Base-by-base conservation (phyloP, 2,888 invertebrate species). In the Sesamia inferens region DNA sequence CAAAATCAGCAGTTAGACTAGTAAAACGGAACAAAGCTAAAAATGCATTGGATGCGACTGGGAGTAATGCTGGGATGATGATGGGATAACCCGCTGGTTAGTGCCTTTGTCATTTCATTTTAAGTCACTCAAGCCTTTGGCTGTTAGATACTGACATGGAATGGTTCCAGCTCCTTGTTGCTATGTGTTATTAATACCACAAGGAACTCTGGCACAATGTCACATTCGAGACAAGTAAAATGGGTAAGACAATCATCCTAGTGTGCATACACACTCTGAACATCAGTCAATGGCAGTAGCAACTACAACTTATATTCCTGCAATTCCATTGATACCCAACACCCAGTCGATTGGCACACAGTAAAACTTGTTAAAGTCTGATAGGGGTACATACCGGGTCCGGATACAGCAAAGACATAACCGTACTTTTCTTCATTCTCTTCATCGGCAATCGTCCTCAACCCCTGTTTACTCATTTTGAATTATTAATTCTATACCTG, bases 401-500 rank as follows among this genome's bases (percentile, higher is more conserved):
- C 99, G 73, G 99, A 99, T 39, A 99, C 99, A 59, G 99, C 99
- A 92, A 97, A 99, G 58, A 99, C 99, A 94, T 98, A 99, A 86
- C 99, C 99, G 94, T 98, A 99, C 90, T 96, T 97, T 61, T 97
- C 97, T 96, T 99, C 99, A 90, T 97, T 97, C 84, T 99, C 99
- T 90, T 98, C 98, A 95, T 98, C 98, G 88, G 97, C 96, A 90
- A 99, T 97, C 93, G 97, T 98, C 89, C 97, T 97, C 93, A 98
- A 89, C 85, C 84, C 61, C 14, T 7, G 24, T 47, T 22, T 74
- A 97, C 97, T 72, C 98, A 98, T 98, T 88, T 94, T 97, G 95
- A 92, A 92, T 88, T 81, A 79, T 88, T 86, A 88, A 88, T 91
- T 90, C 88, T 88, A 87, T 85, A 87, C 71, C 82, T 83, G 91